phyloP scores from a whole-genome alignment of 2,113 vertebrate genomes.

The Nerophis ophidion region DNA sequence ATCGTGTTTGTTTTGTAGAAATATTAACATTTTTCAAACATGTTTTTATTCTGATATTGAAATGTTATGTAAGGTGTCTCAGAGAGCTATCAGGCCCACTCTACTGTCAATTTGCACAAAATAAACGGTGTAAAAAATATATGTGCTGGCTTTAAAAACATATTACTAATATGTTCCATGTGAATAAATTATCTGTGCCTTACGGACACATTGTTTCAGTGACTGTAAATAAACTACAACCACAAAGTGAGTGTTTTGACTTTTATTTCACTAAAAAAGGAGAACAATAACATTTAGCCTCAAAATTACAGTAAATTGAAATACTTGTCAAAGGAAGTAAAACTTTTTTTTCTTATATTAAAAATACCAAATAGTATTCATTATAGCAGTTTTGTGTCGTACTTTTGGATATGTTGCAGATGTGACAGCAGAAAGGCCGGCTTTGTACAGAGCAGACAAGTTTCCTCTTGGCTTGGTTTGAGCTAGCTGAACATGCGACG shows the following conservation, averaged over 20 bases:
- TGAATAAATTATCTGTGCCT: no score
- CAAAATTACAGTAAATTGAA: constrained; percentile 72
- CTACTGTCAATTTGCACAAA: no score
- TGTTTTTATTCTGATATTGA: no score
- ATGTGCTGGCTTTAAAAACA: no score
- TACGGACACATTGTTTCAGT: neutral
- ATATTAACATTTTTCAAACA: no score
- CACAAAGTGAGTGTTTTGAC: constrained; percentile 59
- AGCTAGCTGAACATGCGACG: constrained; percentile 75
- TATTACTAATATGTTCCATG: no score
- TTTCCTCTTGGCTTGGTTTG: constrained; percentile 37
- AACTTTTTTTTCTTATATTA: constrained; percentile 73
- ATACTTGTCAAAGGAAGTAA: constrained; percentile 69
- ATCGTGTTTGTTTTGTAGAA: no score
- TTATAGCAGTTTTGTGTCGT: constrained; percentile 71
- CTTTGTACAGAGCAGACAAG: constrained; percentile 43
- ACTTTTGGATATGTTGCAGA: constrained; percentile 65
- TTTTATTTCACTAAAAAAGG: constrained; percentile 72
- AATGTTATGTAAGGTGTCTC: no score
- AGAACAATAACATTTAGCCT: constrained; percentile 71
- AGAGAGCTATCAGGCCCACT: no score
- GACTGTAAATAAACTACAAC: neutral
- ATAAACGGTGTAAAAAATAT: no score
- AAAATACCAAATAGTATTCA: constrained; percentile 75
- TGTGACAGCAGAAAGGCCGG: constrained; percentile 64